Evolutionary conservation across 2,888 invertebrate genomes (phyloP), one percentile per base, ranked within the genome.

Genomic region (Andrena haemorrhoa): DNA sequence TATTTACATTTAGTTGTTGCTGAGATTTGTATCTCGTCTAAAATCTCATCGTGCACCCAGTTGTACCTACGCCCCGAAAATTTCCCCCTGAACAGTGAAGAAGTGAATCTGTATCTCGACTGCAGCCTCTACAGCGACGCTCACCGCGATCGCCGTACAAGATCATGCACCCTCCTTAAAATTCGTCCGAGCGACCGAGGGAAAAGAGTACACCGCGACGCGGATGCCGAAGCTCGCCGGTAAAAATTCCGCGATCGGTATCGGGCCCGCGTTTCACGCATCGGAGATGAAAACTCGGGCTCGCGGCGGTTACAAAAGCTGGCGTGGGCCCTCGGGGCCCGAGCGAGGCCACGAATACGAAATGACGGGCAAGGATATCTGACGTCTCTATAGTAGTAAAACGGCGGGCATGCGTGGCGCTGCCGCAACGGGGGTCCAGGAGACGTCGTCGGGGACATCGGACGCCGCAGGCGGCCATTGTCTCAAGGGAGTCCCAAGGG

Each of bases 391-490:
- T 92, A 92, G 86, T 64, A 90, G 89, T 90, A 89, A 90, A 90
- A 91, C 84, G 75, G 86, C 79, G 84, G 87, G 89, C 86, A 88
- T 87, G 89, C 88, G 87, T 86, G 90, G 90, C 89, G 89, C 86
- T 90, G 87, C 86, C 90, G 71, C 92, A 82, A 87, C 91, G 89
- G 92, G 93, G 93, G 92, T 92, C 90, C 91, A 87, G 31, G 92
- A 92, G 93, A 93, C 93, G 92, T 93, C 92, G 93, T 80, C 80
- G 79, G 80, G 73, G 80, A 80, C 80, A 80, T 81, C 83, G 92
- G 89, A 89, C 93, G 84, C 93, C 89, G 87, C 93, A 87, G 93
- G 93, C 91, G 93, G 90, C 92, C 93, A 93, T 93, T 93, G 93
- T 93, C 92, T 93, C 92, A 92, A 91, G 87, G 89, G 89, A 86